Conservation (phyloP, 92 coral and sea anemone species). For the Pocillopora meandrina region DNA sequence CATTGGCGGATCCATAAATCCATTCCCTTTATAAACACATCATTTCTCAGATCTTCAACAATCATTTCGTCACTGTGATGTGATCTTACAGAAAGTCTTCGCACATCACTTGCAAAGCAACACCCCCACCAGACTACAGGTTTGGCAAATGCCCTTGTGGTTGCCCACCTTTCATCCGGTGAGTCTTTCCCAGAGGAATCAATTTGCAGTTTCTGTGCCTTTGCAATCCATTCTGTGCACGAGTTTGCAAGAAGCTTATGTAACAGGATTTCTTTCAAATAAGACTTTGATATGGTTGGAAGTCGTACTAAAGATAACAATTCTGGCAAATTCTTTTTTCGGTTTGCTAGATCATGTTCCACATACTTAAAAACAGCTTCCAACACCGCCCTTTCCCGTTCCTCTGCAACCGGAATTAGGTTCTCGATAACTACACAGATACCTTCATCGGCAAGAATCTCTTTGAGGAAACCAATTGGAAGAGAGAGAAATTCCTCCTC, state of each 20-base stretch:
- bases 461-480: constrained; percentile 45
- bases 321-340: constrained; percentile 42
- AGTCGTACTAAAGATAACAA: constrained; percentile 63
- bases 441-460: constrained; percentile 53
- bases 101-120: constrained; percentile 58
- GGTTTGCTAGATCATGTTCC: constrained; percentile 52
- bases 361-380: constrained; percentile 64
- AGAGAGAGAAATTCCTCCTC: constrained; percentile 59
- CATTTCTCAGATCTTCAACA: constrained; percentile 36
- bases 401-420: constrained; percentile 57
- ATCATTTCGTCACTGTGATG: constrained; percentile 31
- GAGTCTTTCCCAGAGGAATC: constrained; percentile 14
- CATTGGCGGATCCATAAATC: constrained; percentile 88
- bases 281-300: constrained; percentile 57
- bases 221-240: constrained; percentile 40
- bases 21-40: constrained; percentile 74
- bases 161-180: constrained; percentile 48
- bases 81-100: constrained; percentile 43
- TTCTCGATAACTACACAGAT: constrained; percentile 62
- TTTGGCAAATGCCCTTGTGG: constrained; percentile 66
- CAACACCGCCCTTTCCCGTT: constrained; percentile 73
- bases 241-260: constrained; percentile 21
- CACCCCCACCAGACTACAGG: constrained; percentile 53
- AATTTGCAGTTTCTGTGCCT: constrained; percentile 44
- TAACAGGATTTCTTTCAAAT: constrained; percentile 43